phyloP scores from a whole-genome alignment of 2,113 vertebrate genomes.

The Fukomys damarensis region DNA sequence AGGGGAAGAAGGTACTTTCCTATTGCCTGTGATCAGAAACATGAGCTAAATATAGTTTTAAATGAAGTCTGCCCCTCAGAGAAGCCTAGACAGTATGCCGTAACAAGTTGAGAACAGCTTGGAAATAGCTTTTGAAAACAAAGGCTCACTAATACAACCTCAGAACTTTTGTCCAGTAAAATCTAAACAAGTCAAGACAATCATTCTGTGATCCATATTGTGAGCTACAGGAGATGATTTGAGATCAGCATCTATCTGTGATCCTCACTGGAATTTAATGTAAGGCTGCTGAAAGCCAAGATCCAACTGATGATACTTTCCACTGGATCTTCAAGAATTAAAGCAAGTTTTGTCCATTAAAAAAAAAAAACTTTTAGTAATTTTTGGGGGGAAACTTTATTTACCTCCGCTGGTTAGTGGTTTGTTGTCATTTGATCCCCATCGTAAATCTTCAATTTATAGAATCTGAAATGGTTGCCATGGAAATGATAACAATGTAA shows the following conservation, averaged over 20 bases:
- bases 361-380: not conserved
- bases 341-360: not conserved
- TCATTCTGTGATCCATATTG: not conserved
- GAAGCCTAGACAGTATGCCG: not conserved
- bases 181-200: not conserved
- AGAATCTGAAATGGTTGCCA: not conserved
- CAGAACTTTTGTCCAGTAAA: not conserved
- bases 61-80: not conserved
- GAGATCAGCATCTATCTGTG: rapidly evolving
- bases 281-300: no score
- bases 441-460: not conserved
- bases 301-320: rapidly evolving
- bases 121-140: not conserved
- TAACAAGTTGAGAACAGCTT: not conserved
- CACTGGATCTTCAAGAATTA: not conserved
- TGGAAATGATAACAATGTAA: not conserved
- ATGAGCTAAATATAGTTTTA: not conserved
- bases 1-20: not conserved
- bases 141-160: no score
- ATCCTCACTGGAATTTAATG: not conserved
- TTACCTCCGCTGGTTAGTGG: no score
- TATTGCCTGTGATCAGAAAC: not conserved
- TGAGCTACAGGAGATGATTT: not conserved
- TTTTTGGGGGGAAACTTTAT: not conserved
- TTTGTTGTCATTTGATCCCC: not conserved